A percentile compares a stretch with the other conserved stretches of the same genome.
Conservation (phyloP, 1,140 invertebrate genomes). For the Thaumatotibia leucotreta region DNA sequence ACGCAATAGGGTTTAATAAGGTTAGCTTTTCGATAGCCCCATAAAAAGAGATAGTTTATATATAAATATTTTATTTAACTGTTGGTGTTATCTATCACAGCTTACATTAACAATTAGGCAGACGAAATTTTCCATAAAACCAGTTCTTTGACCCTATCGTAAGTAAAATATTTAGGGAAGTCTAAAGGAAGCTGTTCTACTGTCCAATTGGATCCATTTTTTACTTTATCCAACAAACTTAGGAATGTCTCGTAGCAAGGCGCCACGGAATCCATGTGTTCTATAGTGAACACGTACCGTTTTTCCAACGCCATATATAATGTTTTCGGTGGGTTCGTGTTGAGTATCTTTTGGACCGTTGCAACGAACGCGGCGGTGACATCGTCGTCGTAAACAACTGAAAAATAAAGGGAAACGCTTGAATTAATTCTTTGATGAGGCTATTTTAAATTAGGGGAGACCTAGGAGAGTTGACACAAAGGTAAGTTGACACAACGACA, state of each 20-base stretch:
- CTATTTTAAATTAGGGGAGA: too few relatives aligned
- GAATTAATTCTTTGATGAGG: too few relatives aligned
- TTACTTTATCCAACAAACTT: slow-evolving; percentile 75
- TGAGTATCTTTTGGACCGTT: slow-evolving; percentile 84
- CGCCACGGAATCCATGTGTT: slow-evolving; percentile 86
- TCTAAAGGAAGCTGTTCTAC: slow-evolving; percentile 81
- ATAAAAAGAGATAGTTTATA: too few relatives aligned
- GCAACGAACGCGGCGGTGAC: slow-evolving; percentile 89
- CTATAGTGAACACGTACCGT: slow-evolving; percentile 89
- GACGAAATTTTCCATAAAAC: slow-evolving; percentile 84
- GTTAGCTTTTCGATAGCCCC: too few relatives aligned
- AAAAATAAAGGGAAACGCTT: slow-evolving; percentile 49
- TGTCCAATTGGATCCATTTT: slow-evolving; percentile 75
- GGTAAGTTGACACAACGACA: too few relatives aligned
- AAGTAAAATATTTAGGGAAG: slow-evolving; percentile 90
- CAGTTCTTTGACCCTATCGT: slow-evolving; percentile 86
- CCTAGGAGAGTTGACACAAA: too few relatives aligned
- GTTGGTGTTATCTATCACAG: slow-evolving; percentile 32
- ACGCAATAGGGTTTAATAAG: too few relatives aligned
- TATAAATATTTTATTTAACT: too few relatives aligned
- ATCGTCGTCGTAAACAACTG: slow-evolving; percentile 91
- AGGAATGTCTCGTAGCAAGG: slow-evolving; percentile 92
- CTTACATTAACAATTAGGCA: slow-evolving; percentile 14
- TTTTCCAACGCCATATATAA: slow-evolving; percentile 91
- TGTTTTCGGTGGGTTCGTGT: slow-evolving; percentile 77